A percentile compares a stretch with the other conserved stretches of the same genome.
Conservation (phyloP, 2,797 vertebrate species). For the Falco novaeseelandiae region DNA sequence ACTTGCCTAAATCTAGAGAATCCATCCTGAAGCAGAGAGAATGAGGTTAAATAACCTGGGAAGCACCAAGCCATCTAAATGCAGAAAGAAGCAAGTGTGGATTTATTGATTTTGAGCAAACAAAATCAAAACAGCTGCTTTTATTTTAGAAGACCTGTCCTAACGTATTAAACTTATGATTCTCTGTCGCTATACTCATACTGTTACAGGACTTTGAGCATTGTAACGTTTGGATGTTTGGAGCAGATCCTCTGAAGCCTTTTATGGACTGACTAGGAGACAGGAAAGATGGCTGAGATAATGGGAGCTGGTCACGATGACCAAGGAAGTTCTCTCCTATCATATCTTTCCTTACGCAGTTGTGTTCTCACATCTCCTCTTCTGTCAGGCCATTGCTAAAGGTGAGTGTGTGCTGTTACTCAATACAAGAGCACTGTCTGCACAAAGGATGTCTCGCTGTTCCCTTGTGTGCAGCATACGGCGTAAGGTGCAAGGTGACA, state of each 20-base stretch:
- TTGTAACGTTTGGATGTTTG: background rate
- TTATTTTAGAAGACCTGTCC: background rate
- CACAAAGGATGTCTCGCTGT: rapidly evolving
- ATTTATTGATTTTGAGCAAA: background rate
- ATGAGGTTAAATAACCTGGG: background rate
- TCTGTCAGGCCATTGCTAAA: background rate
- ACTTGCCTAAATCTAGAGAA: background rate
- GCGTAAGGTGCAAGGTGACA: background rate
- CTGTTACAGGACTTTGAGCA: background rate
- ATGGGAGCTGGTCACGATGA: background rate
- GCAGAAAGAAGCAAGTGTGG: background rate
- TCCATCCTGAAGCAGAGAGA: background rate
- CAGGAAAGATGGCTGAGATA: background rate
- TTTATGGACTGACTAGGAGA: background rate
- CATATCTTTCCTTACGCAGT: background rate
- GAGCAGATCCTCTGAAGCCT: background rate
- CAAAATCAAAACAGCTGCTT: background rate
- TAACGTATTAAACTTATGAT: background rate
- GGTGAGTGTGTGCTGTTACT: background rate
- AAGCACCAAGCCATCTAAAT: background rate
- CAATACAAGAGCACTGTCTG: background rate
- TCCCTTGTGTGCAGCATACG: background rate
- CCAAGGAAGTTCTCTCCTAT: background rate
- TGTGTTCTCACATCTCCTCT: background rate
- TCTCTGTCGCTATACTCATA: background rate